Percentiles rank a stretch among this genome's conserved stretches.
Conservation (phyloP, 2,797 vertebrate species). For the Pogoniulus pusillus region DNA sequence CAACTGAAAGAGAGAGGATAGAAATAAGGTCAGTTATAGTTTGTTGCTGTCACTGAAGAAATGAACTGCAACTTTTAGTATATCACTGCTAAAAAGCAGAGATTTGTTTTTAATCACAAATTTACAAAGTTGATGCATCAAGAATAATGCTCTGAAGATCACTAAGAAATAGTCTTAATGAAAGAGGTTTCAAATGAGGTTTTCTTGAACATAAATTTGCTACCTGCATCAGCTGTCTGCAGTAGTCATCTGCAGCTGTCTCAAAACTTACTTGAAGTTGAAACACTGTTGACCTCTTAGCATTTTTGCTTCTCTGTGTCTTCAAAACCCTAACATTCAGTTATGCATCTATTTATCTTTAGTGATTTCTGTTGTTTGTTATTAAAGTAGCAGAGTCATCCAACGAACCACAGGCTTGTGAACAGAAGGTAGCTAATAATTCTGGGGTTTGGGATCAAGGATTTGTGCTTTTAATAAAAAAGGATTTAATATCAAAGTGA, state of each 20-base stretch:
- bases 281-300: not conserved
- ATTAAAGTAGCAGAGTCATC: not conserved
- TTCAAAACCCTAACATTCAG: not conserved
- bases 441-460: not conserved
- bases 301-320: not conserved
- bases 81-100: too few species aligned
- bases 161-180: not conserved
- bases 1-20: too few species aligned
- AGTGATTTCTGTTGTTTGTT: not conserved
- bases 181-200: not conserved
- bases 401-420: not conserved
- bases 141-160: not conserved
- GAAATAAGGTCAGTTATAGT: too few species aligned
- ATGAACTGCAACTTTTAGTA: too few species aligned
- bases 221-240: not conserved
- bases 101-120: too few species aligned
- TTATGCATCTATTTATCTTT: not conserved
- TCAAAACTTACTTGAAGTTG: not conserved
- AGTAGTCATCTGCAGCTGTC: not conserved
- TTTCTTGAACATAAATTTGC: not conserved
- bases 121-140: too few species aligned
- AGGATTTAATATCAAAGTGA: not conserved
- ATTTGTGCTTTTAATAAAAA: not conserved
- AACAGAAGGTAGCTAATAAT: not conserved
- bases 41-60: too few species aligned